A percentile compares a stretch with the other conserved stretches of the same genome.
Conservation (phyloP, 1,140 invertebrate genomes). For the Pseudachorutes palmiensis region DNA sequence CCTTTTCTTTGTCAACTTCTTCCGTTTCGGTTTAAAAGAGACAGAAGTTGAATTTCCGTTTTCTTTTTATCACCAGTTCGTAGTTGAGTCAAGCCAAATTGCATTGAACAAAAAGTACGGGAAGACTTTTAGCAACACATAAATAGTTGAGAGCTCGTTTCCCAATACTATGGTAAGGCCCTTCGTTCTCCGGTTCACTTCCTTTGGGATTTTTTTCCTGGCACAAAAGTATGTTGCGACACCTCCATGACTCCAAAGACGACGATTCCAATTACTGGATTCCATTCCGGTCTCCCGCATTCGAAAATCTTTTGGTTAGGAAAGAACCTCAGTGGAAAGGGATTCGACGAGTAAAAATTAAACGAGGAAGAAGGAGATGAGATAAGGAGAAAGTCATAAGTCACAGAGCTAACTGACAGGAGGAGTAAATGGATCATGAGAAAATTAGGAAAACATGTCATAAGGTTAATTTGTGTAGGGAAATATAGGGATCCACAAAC, state of each 20-base stretch:
- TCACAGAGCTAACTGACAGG: constrained; percentile 13
- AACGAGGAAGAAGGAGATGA: not conserved
- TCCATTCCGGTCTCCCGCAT: constrained; percentile 10
- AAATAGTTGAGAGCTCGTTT: not conserved
- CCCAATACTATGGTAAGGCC: not conserved
- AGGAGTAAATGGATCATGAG: constrained; percentile 30
- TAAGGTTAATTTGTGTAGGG: constrained; percentile 33
- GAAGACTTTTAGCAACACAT: not conserved
- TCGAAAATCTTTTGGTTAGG: not conserved
- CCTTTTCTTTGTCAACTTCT: not conserved
- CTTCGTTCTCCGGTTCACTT: not conserved
- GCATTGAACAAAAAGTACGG: not conserved
- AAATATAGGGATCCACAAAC: too few species aligned
- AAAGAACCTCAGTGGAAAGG: not conserved
- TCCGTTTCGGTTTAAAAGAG: not conserved
- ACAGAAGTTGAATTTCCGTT: not conserved
- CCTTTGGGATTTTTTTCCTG: not conserved
- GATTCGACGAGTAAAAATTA: not conserved
- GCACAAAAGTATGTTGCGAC: not conserved
- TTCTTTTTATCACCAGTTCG: not conserved
- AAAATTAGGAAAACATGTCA: constrained; percentile 37
- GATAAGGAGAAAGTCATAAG: constrained; percentile 15
- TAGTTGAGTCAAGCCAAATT: not conserved
- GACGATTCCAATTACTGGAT: constrained; percentile 16
- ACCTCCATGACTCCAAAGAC: not conserved